A percentile compares a stretch with the other conserved stretches of the same genome.
These are phyloP conservation scores for Spialia ferax DNA, from an alignment of 2,888 invertebrate genomes.

Conservation along the genomic window DNA sequence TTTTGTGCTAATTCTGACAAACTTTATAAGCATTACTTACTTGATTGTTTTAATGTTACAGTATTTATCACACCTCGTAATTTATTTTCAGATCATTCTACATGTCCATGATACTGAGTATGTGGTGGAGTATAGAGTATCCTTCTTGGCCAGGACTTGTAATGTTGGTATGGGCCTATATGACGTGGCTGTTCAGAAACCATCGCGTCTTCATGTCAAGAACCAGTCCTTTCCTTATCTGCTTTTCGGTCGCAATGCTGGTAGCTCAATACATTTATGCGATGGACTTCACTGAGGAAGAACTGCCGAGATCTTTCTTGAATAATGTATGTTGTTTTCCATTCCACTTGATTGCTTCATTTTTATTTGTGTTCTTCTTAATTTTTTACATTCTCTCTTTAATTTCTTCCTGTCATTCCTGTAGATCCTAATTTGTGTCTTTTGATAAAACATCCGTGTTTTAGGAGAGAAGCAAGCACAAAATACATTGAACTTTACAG, in stretches of 20 bases:
- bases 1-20: too few species aligned
- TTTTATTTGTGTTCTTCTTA: not conserved
- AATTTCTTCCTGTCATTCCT: too few species aligned
- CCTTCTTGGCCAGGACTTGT: not conserved
- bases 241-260: not conserved
- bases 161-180: not conserved
- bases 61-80: too few species aligned
- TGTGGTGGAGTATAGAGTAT: constrained; percentile 4
- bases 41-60: too few species aligned
- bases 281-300: not conserved
- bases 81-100: not conserved
- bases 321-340: too few species aligned
- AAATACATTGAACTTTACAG: too few species aligned
- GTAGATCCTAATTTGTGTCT: too few species aligned
- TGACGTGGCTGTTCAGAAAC: not conserved
- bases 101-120: not conserved
- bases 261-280: constrained; percentile 3
- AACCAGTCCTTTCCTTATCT: not conserved
- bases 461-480: too few species aligned
- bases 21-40: too few species aligned
- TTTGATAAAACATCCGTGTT: too few species aligned
- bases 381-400: too few species aligned
- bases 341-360: not conserved
- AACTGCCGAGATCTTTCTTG: not conserved
- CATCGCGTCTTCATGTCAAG: not conserved